Conservation (phyloP, 2,113 vertebrate species). For the Sander vitreus region DNA sequence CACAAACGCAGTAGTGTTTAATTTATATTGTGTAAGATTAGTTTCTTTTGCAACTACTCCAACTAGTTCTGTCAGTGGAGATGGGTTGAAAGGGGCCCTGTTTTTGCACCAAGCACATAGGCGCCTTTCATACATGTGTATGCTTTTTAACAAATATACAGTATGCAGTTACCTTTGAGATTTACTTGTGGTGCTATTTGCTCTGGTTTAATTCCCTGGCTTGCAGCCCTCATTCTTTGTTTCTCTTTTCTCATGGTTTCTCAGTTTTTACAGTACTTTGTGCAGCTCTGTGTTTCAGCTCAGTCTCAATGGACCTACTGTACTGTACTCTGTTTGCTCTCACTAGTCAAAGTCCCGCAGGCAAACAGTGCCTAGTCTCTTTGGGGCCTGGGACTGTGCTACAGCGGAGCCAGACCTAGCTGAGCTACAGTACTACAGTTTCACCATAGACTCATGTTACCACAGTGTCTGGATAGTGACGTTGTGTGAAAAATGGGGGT, state of each 20-base stretch:
- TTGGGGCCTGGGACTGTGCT: conserved; percentile 49
- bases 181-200: conserved; percentile 41
- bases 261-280: conserved; percentile 67
- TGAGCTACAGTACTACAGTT: conserved; percentile 59
- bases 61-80: not conserved
- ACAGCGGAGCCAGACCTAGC: conserved; percentile 18
- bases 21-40: not conserved
- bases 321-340: conserved; percentile 76
- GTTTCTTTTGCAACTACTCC: conserved; percentile 11
- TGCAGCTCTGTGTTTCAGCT: conserved; percentile 61
- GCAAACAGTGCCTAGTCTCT: conserved; percentile 70
- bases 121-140: not conserved
- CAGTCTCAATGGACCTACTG: conserved; percentile 72
- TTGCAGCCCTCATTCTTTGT: conserved; percentile 37
- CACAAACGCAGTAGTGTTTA: not conserved
- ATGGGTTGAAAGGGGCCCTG: not conserved
- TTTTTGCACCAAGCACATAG: not conserved
- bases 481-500: conserved; percentile 17
- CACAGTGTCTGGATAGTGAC: conserved; percentile 52
- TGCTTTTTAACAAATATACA: conserved; percentile 26
- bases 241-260: conserved; percentile 62
- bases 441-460: conserved; percentile 67
- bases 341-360: conserved; percentile 67
- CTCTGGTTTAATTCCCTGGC: conserved; percentile 24
- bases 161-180: conserved; percentile 19